Evolutionary conservation across 2,113 vertebrate species (phyloP).

Genomic region (Aphyosemion australe): DNA sequence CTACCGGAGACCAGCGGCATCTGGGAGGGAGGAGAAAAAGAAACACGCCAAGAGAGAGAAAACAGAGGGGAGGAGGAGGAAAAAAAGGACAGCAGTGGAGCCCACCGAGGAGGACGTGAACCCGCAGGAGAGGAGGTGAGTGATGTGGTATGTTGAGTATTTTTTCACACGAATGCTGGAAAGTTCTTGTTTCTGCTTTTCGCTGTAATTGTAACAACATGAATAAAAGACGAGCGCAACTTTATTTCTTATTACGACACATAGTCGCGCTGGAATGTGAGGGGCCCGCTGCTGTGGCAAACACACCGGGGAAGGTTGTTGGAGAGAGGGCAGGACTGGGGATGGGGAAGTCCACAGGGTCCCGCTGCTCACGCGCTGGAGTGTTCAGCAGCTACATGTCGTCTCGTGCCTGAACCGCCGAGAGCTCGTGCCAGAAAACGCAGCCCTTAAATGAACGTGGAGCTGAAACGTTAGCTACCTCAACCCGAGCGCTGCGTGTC

Average conservation of each 20-base stretch:
- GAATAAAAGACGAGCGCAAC: constrained; percentile 36
- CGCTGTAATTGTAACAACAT: background rate
- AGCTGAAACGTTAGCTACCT: constrained; percentile 3
- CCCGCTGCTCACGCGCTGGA: background rate
- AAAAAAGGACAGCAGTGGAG: constrained; percentile 12
- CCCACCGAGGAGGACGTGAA: constrained; percentile 55
- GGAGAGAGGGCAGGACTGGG: constrained; percentile 13
- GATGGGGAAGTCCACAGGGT: constrained; percentile 31
- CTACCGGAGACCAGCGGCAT: constrained; percentile 56
- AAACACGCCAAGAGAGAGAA: constrained; percentile 41
- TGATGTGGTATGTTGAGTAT: constrained; percentile 36
- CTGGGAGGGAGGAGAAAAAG: constrained; percentile 48
- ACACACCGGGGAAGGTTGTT: constrained; percentile 37
- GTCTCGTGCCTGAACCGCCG: background rate
- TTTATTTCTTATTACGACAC: constrained; percentile 42
- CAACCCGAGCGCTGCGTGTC: background rate
- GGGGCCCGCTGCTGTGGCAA: constrained; percentile 44
- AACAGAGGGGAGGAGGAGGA: constrained; percentile 43
- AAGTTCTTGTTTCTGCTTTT: background rate
- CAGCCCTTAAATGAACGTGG: background rate
- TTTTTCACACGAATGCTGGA: constrained; percentile 5
- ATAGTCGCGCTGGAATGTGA: constrained; percentile 20
- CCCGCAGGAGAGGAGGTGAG: constrained; percentile 63
- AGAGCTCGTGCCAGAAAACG: constrained; percentile 1
- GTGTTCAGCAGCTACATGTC: background rate